phyloP scores from a whole-genome alignment of 2,113 vertebrate species.

The Acrocephalus arundinaceus region DNA sequence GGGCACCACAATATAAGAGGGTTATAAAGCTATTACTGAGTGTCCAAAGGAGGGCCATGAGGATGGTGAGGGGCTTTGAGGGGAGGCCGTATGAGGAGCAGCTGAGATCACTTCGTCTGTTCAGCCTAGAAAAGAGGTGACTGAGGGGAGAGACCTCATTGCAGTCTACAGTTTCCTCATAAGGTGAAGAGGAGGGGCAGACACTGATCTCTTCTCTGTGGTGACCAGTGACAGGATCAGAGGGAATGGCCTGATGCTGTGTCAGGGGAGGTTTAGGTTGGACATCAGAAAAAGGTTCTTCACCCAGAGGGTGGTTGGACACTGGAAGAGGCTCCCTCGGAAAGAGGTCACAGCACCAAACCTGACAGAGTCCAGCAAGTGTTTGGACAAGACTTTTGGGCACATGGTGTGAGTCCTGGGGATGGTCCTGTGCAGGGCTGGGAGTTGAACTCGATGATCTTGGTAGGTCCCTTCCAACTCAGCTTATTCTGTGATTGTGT shows the following conservation, averaged over 20 bases:
- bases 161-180: neutral
- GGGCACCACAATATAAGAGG: neutral
- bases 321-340: neutral
- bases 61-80: neutral
- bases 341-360: neutral
- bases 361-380: neutral
- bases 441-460: neutral
- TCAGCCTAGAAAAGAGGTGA: neutral
- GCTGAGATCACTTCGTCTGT: neutral
- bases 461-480: neutral
- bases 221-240: neutral
- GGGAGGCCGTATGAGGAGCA: accelerated
- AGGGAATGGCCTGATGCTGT: neutral
- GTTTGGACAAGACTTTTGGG: neutral
- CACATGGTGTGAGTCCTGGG: neutral
- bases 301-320: neutral
- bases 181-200: neutral
- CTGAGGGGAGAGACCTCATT: neutral
- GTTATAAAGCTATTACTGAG: neutral
- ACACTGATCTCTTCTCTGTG: neutral
- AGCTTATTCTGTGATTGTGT: neutral
- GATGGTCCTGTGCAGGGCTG: neutral
- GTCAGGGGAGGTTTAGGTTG: neutral
- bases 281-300: neutral
- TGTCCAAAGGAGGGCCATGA: neutral